These are phyloP conservation scores for Hexactinellida sp. DNA, from an alignment of 37 sponge, comb jelly and placozoan species.

Conservation along the genomic window DNA sequence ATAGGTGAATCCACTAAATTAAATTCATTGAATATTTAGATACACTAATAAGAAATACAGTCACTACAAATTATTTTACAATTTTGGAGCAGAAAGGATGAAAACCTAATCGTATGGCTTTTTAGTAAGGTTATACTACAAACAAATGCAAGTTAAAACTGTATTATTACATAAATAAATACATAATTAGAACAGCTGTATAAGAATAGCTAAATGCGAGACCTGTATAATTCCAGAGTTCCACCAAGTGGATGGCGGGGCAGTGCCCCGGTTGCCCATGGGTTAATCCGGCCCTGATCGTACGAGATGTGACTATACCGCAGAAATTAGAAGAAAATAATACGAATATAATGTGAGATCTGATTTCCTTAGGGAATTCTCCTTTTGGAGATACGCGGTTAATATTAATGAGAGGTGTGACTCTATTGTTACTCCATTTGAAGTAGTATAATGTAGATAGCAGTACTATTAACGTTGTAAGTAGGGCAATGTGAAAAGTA, in stretches of 20 bases:
- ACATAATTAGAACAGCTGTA: background rate
- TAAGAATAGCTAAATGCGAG: background rate
- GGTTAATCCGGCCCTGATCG: constrained; percentile 94
- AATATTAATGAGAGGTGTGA: background rate
- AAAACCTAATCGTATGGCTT: no score
- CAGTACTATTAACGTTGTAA: background rate
- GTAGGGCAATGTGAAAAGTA: constrained; percentile 30
- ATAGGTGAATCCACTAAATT: no score
- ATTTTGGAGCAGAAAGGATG: no score
- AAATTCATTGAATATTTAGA: no score
- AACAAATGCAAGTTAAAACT: no score
- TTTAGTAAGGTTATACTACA: no score
- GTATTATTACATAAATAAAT: no score
- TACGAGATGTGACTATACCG: constrained; percentile 76
- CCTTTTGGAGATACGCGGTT: background rate
- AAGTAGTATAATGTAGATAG: background rate
- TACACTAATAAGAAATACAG: no score
- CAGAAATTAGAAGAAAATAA: constrained; percentile 78
- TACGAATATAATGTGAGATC: constrained; percentile 27
- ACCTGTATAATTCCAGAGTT: background rate
- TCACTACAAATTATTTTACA: no score
- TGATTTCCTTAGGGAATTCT: background rate
- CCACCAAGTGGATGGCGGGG: constrained; percentile 18
- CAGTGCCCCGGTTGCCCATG: constrained; percentile 86
- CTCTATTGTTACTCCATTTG: background rate